Evolutionary conservation across 1,140 invertebrate species (phyloP).

Genomic region (Sinella curviseta): DNA sequence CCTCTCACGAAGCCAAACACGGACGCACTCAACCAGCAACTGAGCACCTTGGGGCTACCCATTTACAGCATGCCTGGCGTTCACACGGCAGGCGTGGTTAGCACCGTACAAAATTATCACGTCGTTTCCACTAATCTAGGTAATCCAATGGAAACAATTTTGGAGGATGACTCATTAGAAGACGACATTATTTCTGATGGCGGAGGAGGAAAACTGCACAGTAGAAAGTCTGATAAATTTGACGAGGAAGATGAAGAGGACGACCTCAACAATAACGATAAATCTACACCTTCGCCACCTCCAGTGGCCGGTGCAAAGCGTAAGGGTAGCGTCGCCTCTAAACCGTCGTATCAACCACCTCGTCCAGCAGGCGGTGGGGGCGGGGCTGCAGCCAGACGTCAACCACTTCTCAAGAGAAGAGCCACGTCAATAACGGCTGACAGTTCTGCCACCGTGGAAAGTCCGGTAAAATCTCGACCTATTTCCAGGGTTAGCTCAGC

Average conservation of each 20-base stretch:
- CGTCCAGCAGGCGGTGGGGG: neutral
- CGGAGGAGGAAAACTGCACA: too few relatives aligned
- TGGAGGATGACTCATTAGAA: neutral
- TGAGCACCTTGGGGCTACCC: neutral
- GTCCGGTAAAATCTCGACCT: neutral
- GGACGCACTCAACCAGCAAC: neutral
- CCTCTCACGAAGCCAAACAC: neutral
- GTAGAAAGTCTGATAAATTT: neutral
- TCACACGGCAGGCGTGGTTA: neutral
- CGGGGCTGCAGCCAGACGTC: neutral
- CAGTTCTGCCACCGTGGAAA: neutral
- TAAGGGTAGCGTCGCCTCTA: too few relatives aligned
- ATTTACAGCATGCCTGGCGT: constrained; percentile 2
- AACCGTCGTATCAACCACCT: too few relatives aligned
- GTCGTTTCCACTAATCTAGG: constrained; percentile 1
- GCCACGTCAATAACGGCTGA: neutral
- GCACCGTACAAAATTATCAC: constrained; percentile 11
- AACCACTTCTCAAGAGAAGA: neutral
- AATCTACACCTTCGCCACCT: neutral
- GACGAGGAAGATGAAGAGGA: neutral
- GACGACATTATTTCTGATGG: neutral
- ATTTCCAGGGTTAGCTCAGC: neutral
- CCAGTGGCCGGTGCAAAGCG: neutral
- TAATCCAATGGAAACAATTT: constrained; percentile 10
- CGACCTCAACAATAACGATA: neutral